phyloP scores from a whole-genome alignment of 1,140 invertebrate species.

The Penaeus japonicus region DNA sequence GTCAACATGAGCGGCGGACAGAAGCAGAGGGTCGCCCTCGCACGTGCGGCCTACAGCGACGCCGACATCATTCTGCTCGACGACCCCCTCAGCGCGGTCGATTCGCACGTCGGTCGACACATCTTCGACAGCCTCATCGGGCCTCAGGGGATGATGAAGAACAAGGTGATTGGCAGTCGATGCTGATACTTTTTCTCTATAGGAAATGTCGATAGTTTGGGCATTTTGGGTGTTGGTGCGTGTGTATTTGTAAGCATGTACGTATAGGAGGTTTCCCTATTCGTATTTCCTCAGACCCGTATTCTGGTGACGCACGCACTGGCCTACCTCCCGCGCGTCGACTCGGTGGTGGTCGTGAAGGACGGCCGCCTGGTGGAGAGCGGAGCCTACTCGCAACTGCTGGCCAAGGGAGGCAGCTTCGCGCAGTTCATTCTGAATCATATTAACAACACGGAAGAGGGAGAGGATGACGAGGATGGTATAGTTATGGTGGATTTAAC shows the following conservation, averaged over 20 bases:
- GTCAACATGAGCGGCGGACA: slow-evolving; percentile 98
- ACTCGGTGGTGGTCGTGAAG: slow-evolving; percentile 66
- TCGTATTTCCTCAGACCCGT: slow-evolving; percentile 60
- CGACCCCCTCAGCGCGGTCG: slow-evolving; percentile 88
- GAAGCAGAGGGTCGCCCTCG: slow-evolving; percentile 93
- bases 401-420: slow-evolving; percentile 63
- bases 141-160: slow-evolving; percentile 61
- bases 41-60: slow-evolving; percentile 90
- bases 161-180: slow-evolving; percentile 57
- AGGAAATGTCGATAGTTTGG: not conserved
- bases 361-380: slow-evolving; percentile 65
- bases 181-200: not conserved
- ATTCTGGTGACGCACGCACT: slow-evolving; percentile 64
- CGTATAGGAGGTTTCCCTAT: not conserved
- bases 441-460: slow-evolving; percentile 52
- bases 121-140: slow-evolving; percentile 65
- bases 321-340: slow-evolving; percentile 65
- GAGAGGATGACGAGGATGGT: slow-evolving; percentile 50
- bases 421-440: slow-evolving; percentile 63
- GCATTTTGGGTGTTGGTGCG: not conserved
- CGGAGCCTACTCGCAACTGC: slow-evolving; percentile 65
- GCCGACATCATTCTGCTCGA: slow-evolving; percentile 92
- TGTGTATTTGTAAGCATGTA: too few species aligned
- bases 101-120: slow-evolving; percentile 65
- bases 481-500: too few species aligned